A percentile compares a stretch with the other conserved stretches of the same genome.
phyloP scores from a whole-genome alignment of 2,888 invertebrate species.

The Cartodere bifasciata region DNA sequence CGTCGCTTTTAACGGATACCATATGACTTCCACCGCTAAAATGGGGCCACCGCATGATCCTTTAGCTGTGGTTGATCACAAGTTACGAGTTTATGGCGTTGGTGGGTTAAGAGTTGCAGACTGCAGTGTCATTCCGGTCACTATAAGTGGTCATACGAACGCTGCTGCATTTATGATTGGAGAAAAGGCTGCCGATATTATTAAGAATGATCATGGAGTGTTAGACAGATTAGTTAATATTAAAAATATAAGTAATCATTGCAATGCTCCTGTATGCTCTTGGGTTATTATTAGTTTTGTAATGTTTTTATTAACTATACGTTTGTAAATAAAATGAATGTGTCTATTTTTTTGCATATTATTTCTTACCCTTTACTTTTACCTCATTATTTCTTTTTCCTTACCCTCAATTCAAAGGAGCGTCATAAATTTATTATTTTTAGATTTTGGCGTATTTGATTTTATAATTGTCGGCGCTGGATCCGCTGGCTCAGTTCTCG shows the following conservation, averaged over 20 bases:
- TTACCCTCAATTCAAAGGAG: no score
- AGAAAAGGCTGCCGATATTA: constrained; percentile 51
- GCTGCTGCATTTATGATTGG: constrained; percentile 58
- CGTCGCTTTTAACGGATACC: constrained; percentile 48
- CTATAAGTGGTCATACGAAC: constrained; percentile 51
- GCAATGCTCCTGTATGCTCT: no score
- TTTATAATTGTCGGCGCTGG: constrained; percentile 13
- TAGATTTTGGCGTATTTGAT: constrained; percentile 11
- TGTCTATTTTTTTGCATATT: no score
- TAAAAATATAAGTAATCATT: no score
- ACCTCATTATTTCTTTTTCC: no score
- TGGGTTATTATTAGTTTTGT: no score
- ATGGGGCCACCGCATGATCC: constrained; percentile 49
- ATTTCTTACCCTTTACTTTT: no score
- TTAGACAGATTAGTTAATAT: constrained; percentile 3
- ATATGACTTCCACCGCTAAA: constrained; percentile 54
- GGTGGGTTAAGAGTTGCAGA: constrained; percentile 49
- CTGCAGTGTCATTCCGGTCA: constrained; percentile 51
- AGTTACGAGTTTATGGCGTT: constrained; percentile 48
- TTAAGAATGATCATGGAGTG: constrained; percentile 27
- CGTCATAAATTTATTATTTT: no score
- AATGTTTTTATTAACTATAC: no score
- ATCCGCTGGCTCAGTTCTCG: constrained; percentile 11
- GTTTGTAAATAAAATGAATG: no score
- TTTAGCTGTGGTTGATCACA: constrained; percentile 47